phyloP scores from a whole-genome alignment of 2,113 vertebrate genomes.

The Pseudorectes ferrugineus region DNA sequence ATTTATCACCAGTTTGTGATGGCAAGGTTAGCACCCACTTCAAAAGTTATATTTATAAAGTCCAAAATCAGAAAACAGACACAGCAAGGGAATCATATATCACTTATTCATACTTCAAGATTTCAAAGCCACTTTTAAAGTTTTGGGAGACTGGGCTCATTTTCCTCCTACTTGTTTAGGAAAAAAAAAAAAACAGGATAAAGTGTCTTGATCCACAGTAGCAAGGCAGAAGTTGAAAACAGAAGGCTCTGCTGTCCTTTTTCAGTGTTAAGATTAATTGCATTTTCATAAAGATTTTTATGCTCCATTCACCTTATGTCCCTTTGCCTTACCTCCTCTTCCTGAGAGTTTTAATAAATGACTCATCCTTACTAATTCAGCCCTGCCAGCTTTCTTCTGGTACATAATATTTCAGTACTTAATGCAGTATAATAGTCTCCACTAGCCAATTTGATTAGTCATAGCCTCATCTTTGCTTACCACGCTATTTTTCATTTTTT shows the following conservation, averaged over 20 bases:
- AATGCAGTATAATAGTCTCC: not conserved
- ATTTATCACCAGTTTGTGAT: not conserved
- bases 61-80: not conserved
- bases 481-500: not conserved
- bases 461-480: slow-evolving; percentile 39
- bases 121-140: not conserved
- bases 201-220: not conserved
- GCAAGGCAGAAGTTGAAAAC: not conserved
- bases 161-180: not conserved
- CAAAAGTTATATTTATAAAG: not conserved
- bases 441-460: slow-evolving; percentile 49
- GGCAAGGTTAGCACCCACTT: not conserved
- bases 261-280: slow-evolving; percentile 34
- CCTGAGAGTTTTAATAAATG: slow-evolving; percentile 25
- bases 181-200: not conserved
- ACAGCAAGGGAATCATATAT: not conserved
- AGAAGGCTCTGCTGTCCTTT: not conserved
- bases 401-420: slow-evolving; percentile 22
- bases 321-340: slow-evolving; percentile 1
- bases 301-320: slow-evolving; percentile 36
- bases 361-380: slow-evolving; percentile 10
- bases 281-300: slow-evolving; percentile 44
- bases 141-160: not conserved
- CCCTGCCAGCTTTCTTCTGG: slow-evolving; percentile 5
- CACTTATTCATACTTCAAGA: not conserved